Conservation (phyloP, 2,113 vertebrate species). For the Corythaeola cristata region DNA sequence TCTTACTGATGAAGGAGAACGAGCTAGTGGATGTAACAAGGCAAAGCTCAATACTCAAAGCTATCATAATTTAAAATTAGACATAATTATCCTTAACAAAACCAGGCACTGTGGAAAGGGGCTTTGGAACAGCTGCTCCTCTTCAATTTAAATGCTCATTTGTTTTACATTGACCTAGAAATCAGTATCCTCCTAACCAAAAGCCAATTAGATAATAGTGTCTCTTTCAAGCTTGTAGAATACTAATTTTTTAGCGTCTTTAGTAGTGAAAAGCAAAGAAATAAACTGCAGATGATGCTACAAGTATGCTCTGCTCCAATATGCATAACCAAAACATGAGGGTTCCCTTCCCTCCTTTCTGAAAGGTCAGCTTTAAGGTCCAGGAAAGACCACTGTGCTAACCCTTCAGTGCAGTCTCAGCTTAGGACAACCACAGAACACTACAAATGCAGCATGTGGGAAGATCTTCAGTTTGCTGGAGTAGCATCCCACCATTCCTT, state of each 20-base stretch:
- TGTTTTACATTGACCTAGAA: conserved; percentile 76
- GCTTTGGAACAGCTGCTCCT: conserved; percentile 72
- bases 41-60: conserved; percentile 71
- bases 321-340: background rate
- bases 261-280: conserved; percentile 55
- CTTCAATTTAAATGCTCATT: conserved; percentile 72
- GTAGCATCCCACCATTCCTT: background rate
- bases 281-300: conserved; percentile 53
- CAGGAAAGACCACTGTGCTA: background rate
- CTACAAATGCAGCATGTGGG: background rate
- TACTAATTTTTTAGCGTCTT: conserved; percentile 55
- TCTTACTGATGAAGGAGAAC: conserved; percentile 59
- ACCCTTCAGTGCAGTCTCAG: background rate
- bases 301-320: background rate
- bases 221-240: conserved; percentile 60
- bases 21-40: conserved; percentile 51
- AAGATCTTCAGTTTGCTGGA: background rate
- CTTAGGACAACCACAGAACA: background rate
- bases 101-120: conserved; percentile 67
- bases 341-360: background rate
- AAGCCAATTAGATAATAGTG: conserved; percentile 74
- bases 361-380: background rate
- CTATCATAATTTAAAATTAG: conserved; percentile 76
- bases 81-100: conserved; percentile 76
- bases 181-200: conserved; percentile 73